Base-by-base conservation (phyloP, 2,797 vertebrate species). In the Centropyge bicolor region DNA sequence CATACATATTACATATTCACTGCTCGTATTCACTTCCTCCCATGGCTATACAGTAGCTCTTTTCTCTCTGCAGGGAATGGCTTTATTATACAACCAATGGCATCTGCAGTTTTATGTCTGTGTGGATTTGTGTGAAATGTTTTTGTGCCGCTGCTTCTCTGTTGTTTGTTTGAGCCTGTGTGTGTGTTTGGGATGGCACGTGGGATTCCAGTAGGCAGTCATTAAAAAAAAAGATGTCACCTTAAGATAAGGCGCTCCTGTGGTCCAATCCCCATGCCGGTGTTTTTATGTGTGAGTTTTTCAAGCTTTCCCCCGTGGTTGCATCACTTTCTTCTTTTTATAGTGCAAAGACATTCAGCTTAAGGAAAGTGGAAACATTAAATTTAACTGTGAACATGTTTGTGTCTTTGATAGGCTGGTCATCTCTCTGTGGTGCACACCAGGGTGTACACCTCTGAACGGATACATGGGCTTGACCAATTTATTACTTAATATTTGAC, bases 1-100 rank as follows among this genome's bases (percentile, higher is more conserved):
- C 87, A 92, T 89, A 78, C 82, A 89, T 86, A 90, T 86, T 76
- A 82, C 80, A 78, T 75, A 82, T 82, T 73, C 74, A 27, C 67
- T 62, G 36, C 72, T 75, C 59, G 78, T 68, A 72, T 87, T 57
- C 57, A 57, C 77, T 80, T 76, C 64, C 52, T 82, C 46, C 67
- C 24, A 41, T 20, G 43, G n/a, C 48, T 66, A 49, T 35, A 64
- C 38, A 48, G 48, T 54, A 45, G 54, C 20, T 70, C 22, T 68
- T 76, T 83, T 66, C 43, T 73, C 70, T 84, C 66, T 48, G 63
- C 68, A 72, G 73, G 80, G 62, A 74, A 40, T 46, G n/a, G 45
- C 57, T 85, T 81, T 65, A 82, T 84, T 73, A 66, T 69, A 27
- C 54, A 74, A 49, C 69, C 56, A 38, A 14, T 76, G 55, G 40